These are phyloP conservation scores for Toxotes chatareus DNA, from an alignment of 2,113 vertebrate genomes.

Conservation along the genomic window DNA sequence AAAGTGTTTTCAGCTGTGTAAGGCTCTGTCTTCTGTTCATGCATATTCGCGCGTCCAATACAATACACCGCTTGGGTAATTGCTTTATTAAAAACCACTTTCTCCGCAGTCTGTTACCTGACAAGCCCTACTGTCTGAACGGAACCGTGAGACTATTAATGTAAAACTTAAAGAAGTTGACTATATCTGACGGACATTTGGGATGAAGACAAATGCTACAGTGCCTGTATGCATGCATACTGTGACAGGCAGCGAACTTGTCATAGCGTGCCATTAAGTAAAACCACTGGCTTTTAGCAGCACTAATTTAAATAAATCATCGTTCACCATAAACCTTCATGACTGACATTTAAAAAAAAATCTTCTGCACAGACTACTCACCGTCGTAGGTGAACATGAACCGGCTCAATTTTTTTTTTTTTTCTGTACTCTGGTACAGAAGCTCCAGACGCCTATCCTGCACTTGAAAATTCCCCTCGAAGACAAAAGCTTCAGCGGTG, in stretches of 20 bases:
- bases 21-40: background rate
- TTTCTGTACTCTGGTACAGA: constrained; percentile 40
- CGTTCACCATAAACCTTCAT: constrained; percentile 16
- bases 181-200: constrained; percentile 24
- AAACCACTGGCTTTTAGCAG: constrained; percentile 9
- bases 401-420: constrained; percentile 46
- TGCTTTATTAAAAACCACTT: constrained; percentile 35
- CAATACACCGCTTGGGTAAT: background rate
- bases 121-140: background rate
- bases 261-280: constrained; percentile 47
- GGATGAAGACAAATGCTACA: constrained; percentile 5
- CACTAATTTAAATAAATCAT: background rate
- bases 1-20: constrained; percentile 46
- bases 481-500: constrained; percentile 68
- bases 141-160: background rate
- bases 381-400: constrained; percentile 57
- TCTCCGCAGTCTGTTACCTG: too few relatives aligned
- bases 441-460: constrained; percentile 69
- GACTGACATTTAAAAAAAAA: constrained; percentile 31
- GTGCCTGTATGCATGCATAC: constrained; percentile 13
- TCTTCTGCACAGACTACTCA: constrained; percentile 67
- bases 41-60: background rate
- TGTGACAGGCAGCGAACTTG: constrained; percentile 67
- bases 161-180: constrained; percentile 71
- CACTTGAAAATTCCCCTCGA: constrained; percentile 67